phyloP scores from a whole-genome alignment of 1,140 invertebrate species.

The Oedothorax gibbosus region DNA sequence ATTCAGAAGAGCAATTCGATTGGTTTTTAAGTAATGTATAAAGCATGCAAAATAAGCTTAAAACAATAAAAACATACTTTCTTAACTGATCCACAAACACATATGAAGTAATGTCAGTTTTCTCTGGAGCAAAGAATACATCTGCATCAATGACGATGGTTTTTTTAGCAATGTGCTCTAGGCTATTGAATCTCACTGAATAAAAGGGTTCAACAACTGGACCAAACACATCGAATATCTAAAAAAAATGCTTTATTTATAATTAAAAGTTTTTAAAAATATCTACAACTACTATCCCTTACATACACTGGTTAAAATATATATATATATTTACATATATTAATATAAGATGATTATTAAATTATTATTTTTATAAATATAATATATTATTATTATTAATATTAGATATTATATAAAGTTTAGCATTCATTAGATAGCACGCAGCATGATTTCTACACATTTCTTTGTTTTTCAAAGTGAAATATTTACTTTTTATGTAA shows the following conservation, averaged over 20 bases:
- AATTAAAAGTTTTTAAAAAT: slow-evolving; percentile 41
- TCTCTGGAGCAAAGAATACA: slow-evolving; percentile 85
- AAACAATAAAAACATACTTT: slow-evolving; percentile 61
- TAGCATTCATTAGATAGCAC: neutral
- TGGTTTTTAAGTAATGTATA: neutral
- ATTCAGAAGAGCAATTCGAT: neutral
- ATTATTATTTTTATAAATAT: too few species aligned
- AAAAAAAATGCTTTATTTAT: slow-evolving; percentile 62
- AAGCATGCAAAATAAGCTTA: slow-evolving; percentile 25
- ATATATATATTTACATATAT: too few species aligned
- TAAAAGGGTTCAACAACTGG: slow-evolving; percentile 82
- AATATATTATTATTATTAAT: too few species aligned
- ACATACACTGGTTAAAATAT: neutral
- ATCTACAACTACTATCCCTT: neutral
- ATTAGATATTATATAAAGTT: too few species aligned
- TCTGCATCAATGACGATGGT: slow-evolving; percentile 75
- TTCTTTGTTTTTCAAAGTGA: too few species aligned
- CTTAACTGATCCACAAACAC: slow-evolving; percentile 80
- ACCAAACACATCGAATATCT: slow-evolving; percentile 92
- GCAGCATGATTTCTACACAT: neutral
- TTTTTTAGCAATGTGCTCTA: slow-evolving; percentile 77
- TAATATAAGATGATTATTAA: too few species aligned
- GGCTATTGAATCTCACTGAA: slow-evolving; percentile 84
- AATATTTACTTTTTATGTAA: too few species aligned
- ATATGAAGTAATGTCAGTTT: slow-evolving; percentile 77